Evolutionary conservation across 2,888 invertebrate genomes (phyloP), one percentile per base, ranked within the genome.

Genomic region (Argyra leucocephala): DNA sequence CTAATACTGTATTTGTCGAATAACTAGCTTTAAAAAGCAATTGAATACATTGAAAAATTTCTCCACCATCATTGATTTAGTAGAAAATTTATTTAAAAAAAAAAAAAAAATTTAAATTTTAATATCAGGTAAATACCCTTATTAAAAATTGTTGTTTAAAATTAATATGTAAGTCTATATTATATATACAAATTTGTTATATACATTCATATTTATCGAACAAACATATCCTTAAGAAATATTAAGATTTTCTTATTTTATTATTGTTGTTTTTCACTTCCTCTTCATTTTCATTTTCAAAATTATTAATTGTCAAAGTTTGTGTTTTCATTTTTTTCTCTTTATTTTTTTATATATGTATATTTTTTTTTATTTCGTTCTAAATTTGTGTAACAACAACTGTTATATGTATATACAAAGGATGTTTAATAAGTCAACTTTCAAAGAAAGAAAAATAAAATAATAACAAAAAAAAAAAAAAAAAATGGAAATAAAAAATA

Each of bases 221-320:
- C 3, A 37, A 37, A 31, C 3, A 31, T 48, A 15, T 48, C 48
- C 15, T 9, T 48, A 48, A 48, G 18, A 48, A 15, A 48, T 48
- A 15, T 48, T 48, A 48, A 48, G 18, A 12, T 48, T 48, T 9
- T 48, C 15, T 48, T 48, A 3, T 48, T n/a, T 18, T 31, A 7
- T 31, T 31, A 31, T 31, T 31, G 31, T 31, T 7, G 5, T 31
- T 31, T 31, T 48, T 48, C 15, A 3, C 48, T 18, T 48, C 18
- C 15, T 2, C 48, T 18, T 48, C 18, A 3, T 48, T 48, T 15
- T 48, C 48, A 18, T 15, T n/a, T 48, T 48, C 12, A 48, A 48
- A 48, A 48, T 48, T 48, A 48, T 48, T 48, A 48, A 48, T 48
- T 48, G 48, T 48, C 48, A 48, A 48, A 48, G 15, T 48, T 48